phyloP scores from a whole-genome alignment of 2,797 vertebrate species.

The Echiichthys vipera region DNA sequence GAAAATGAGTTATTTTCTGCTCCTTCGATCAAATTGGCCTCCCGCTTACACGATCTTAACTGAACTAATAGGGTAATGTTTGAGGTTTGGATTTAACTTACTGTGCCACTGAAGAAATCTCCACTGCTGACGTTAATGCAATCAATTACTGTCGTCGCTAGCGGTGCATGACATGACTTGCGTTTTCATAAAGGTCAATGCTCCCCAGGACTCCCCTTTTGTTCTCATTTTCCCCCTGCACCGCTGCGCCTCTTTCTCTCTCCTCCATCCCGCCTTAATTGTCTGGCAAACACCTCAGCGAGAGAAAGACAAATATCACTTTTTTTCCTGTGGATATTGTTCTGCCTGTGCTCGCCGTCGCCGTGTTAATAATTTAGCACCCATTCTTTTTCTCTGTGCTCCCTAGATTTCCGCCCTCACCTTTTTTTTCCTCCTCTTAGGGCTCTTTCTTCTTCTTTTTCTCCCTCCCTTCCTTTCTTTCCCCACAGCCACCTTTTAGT shows the following conservation, averaged over 20 bases:
- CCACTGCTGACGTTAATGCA: constrained; percentile 39
- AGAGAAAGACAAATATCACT: constrained; percentile 75
- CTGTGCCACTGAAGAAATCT: neutral
- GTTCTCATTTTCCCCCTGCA: constrained; percentile 33
- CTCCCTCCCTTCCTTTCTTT: constrained; percentile 11
- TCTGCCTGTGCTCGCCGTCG: constrained; percentile 59
- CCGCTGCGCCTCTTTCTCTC: constrained; percentile 6
- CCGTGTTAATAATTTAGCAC: constrained; percentile 73
- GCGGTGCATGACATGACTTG: constrained; percentile 30
- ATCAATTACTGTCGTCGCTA: constrained; percentile 66
- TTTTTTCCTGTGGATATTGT: constrained; percentile 75
- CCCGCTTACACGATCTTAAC: constrained; percentile 6
- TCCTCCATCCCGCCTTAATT: constrained; percentile 64
- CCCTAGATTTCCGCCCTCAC: constrained; percentile 44
- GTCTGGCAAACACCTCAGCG: constrained; percentile 75
- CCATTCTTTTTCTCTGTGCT: constrained; percentile 42
- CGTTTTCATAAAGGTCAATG: constrained; percentile 68
- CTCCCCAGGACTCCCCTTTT: constrained; percentile 57
- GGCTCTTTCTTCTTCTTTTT: neutral
- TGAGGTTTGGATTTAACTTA: constrained; percentile 22
- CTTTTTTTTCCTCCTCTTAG: constrained; percentile 46
- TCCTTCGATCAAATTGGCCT: neutral
- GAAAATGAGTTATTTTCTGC: constrained; percentile 4
- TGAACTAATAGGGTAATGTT: constrained; percentile 1
- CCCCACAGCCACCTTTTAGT: constrained; percentile 39